Conservation (phyloP, 2,113 vertebrate genomes). For the Urocynchramus pylzowi region DNA sequence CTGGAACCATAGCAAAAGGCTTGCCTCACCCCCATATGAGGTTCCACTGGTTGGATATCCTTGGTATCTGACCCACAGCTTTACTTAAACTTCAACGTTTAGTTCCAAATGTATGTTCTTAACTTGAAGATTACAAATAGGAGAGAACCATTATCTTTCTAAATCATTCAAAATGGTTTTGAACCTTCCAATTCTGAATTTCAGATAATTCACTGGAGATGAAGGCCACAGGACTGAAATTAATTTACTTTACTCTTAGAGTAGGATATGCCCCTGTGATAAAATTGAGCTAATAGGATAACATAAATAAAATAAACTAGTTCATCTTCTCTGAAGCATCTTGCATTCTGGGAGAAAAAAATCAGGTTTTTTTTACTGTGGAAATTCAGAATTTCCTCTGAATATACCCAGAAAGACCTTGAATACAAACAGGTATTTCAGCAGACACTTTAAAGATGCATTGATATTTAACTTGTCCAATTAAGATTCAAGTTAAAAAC, state of each 20-base stretch:
- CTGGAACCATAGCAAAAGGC: neutral
- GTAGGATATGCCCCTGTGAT: neutral
- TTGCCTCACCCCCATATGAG: accelerated
- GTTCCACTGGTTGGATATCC: neutral
- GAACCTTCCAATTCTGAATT: neutral
- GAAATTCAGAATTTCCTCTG: neutral
- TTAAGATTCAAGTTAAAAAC: neutral
- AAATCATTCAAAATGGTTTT: neutral
- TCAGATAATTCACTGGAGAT: neutral
- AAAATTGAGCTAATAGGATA: neutral
- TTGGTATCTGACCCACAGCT: neutral
- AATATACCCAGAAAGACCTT: neutral
- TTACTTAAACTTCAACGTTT: neutral
- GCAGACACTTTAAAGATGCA: neutral
- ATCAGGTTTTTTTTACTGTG: neutral
- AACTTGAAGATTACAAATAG: neutral
- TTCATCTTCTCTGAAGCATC: neutral
- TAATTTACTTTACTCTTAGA: neutral
- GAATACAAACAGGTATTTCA: neutral
- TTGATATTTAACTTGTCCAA: neutral
- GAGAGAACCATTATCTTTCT: neutral
- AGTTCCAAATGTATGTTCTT: neutral
- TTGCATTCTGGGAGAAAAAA: neutral
- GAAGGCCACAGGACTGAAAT: neutral
- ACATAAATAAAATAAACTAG: neutral